Evolutionary conservation across 2,888 invertebrate genomes (phyloP).

Genomic region (Caradrina clavipalpis): DNA sequence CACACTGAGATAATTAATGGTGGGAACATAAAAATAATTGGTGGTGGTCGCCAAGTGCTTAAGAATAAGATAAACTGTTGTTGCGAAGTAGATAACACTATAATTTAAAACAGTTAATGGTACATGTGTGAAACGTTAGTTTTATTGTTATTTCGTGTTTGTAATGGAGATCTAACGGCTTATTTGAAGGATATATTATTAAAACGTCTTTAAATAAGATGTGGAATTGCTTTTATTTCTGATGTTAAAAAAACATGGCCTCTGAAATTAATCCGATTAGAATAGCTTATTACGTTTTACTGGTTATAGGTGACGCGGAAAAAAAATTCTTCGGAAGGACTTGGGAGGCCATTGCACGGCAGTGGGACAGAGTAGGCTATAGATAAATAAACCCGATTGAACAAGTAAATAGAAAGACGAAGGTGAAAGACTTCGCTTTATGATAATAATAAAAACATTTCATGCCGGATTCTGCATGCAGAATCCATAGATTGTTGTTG

Average conservation of each 20-base stretch:
- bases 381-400: no score
- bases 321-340: no score
- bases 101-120: constrained; percentile 31
- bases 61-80: constrained; percentile 41
- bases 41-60: constrained; percentile 48
- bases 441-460: no score
- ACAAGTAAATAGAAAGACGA: not conserved
- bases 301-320: no score
- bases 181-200: constrained; percentile 22
- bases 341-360: no score
- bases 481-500: no score
- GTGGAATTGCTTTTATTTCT: not conserved
- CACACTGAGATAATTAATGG: constrained; percentile 60
- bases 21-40: constrained; percentile 52
- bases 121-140: constrained; percentile 26
- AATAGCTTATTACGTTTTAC: not conserved
- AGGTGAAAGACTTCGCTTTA: not conserved
- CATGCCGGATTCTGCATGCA: no score
- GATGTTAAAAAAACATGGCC: not conserved
- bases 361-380: no score
- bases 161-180: constrained; percentile 18
- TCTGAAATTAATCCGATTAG: not conserved
- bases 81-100: constrained; percentile 30
- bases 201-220: not conserved
- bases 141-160: constrained; percentile 47